Base-by-base conservation (phyloP, 2,888 invertebrate species). In the Drosophila quinaria region DNA sequence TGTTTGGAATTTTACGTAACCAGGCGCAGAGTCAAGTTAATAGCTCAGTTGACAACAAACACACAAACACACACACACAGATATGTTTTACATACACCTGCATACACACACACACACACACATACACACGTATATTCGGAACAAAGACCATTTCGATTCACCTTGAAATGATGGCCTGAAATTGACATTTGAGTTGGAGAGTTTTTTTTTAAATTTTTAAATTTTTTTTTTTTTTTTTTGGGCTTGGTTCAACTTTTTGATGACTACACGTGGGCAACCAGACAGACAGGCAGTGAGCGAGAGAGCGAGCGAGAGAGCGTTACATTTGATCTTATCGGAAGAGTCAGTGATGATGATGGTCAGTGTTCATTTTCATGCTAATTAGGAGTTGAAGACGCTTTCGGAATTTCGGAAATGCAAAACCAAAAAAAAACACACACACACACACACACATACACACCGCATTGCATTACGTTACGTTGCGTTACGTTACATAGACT, bases 381-480 rank as follows among this genome's bases (percentile, higher is more conserved):
- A 83, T 85, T 86, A 70, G 70, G 47, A 82, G 64, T 35, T 19
- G 68, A 44, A 64, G 54, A 31, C 58, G 70, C 70, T 75, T 80
- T 79, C 78, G 86, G 82, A 83, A 84, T 84, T 87, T 84, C 70
- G 80, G 85, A 89, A 89, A 87, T 86, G 84, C 80, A 76, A 54
- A 29, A 29, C 29, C 6, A 29, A 29, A 25, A 25, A 5, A 1
- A 22, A 1, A 22, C 22, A 22, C 22, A 22, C 22, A 22, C 22
- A 22, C 22, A 22, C 22, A 22, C 22, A 22, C 22, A 22, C 22
- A 22, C 22, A 29, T 8, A 56, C 35, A 46, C 9, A 42, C 19
- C 8, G 29, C 35, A 51, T 31, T 49, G 19, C 25, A 50, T 37
- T 29, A 44, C 60, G 70, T 76, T 35, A 11, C 58, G 64, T 70